Conservation (phyloP, 2,888 invertebrate species). For the Hirtodrosophila alboralis region DNA sequence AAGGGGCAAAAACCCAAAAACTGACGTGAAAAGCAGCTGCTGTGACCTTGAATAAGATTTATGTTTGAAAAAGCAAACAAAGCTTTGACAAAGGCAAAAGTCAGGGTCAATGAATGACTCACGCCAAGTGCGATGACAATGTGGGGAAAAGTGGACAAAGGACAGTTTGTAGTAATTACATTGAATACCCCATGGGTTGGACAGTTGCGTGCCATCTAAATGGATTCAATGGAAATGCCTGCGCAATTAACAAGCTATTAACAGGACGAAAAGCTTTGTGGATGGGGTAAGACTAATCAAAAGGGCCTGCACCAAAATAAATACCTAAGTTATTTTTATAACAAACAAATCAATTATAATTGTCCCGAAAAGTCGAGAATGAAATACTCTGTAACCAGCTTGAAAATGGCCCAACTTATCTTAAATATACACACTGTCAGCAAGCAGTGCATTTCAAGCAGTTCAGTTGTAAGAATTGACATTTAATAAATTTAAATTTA, state of each 20-base stretch:
- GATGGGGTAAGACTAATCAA: conserved; percentile 6
- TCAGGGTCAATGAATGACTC: conserved; percentile 36
- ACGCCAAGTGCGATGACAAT: conserved; percentile 1
- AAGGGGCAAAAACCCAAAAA: conserved; percentile 18
- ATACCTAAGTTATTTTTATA: conserved; percentile 14
- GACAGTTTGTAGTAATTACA: conserved; percentile 19
- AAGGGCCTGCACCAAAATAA: conserved; percentile 12
- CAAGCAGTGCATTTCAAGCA: too few species aligned
- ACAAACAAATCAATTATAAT: too few species aligned
- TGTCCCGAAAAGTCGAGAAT: too few species aligned
- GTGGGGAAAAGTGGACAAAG: conserved; percentile 1
- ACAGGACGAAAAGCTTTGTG: background rate
- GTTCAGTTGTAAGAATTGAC: too few species aligned
- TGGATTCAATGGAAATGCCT: conserved; percentile 25
- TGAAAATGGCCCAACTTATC: too few species aligned
- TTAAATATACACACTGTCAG: too few species aligned
- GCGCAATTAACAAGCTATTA: conserved; percentile 54
- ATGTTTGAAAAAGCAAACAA: conserved; percentile 14
- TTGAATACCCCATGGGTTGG: conserved; percentile 2
- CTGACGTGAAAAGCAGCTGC: conserved; percentile 32
- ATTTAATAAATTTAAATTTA: too few species aligned
- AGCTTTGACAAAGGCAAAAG: conserved; percentile 23
- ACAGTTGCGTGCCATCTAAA: conserved; percentile 48
- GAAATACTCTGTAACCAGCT: too few species aligned
- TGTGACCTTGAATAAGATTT: conserved; percentile 52